phyloP scores from a whole-genome alignment of 2,113 vertebrate species.

The Dicrurus megarhynchus region DNA sequence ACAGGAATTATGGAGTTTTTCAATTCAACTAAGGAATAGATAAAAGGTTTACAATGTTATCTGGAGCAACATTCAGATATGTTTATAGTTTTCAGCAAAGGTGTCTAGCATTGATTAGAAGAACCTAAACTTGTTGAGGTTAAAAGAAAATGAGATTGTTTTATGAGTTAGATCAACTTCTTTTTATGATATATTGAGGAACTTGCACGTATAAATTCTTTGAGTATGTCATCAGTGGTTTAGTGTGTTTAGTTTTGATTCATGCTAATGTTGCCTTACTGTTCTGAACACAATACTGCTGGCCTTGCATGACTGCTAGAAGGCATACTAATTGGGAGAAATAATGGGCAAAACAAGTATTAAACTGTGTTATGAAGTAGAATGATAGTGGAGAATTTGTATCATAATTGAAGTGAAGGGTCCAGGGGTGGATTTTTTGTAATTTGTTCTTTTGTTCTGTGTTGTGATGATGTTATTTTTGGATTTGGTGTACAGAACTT shows the following conservation, averaged over 20 bases:
- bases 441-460: neutral
- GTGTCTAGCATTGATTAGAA: neutral
- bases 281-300: neutral
- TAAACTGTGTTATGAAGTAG: accelerated
- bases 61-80: neutral
- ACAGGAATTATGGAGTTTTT: neutral
- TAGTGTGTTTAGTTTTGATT: neutral
- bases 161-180: neutral
- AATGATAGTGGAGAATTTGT: neutral
- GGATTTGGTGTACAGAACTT: neutral
- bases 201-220: neutral
- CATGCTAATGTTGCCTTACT: neutral
- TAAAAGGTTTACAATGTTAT: neutral
- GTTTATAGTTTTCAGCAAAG: neutral
- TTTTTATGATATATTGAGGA: neutral
- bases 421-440: neutral
- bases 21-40: neutral
- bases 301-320: neutral
- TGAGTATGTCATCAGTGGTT: neutral
- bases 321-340: neutral
- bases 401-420: neutral
- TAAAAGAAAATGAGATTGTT: neutral
- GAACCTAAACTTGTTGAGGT: neutral
- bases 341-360: neutral
- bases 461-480: neutral